Evolutionary conservation across 2,797 vertebrate genomes (phyloP).

Genomic region (Pelodytes ibericus): DNA sequence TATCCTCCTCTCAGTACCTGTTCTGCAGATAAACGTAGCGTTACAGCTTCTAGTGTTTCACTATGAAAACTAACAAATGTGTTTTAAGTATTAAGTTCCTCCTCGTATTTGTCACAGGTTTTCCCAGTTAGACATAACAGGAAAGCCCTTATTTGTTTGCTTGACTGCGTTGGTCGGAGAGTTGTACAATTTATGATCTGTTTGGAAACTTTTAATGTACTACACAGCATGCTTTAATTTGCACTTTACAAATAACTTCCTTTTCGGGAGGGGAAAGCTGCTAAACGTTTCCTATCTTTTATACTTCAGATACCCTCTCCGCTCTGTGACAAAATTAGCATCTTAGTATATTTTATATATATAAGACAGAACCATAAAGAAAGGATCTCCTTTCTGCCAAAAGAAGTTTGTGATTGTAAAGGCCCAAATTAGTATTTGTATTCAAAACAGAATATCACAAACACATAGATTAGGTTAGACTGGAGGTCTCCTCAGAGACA

Average conservation of each 20-base stretch:
- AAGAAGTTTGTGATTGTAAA: no score
- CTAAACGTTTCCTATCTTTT: neutral
- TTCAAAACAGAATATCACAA: no score
- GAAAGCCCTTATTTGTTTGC: constrained; percentile 18
- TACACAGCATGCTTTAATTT: constrained; percentile 25
- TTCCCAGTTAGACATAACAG: constrained; percentile 20
- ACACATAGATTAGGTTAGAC: no score
- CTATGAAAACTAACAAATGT: neutral
- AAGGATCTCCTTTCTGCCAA: no score
- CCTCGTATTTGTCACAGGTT: constrained; percentile 8
- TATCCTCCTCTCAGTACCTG: neutral
- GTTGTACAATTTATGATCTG: constrained; percentile 1
- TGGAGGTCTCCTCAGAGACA: no score
- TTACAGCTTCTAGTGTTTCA: constrained; percentile 17
- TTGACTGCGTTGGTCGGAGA: neutral
- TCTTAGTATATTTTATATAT: no score
- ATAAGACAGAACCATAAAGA: no score
- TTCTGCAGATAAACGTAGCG: neutral
- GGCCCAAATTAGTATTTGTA: no score
- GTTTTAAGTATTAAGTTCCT: neutral
- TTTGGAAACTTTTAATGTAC: neutral
- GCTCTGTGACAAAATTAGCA: no score
- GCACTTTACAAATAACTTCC: constrained; percentile 10
- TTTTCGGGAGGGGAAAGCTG: neutral
- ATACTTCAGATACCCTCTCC: no score